Percentiles rank a stretch among this genome's conserved stretches.
Evolutionary conservation across 2,113 vertebrate species (phyloP).

Genomic region (Puffinus mauretanicus): DNA sequence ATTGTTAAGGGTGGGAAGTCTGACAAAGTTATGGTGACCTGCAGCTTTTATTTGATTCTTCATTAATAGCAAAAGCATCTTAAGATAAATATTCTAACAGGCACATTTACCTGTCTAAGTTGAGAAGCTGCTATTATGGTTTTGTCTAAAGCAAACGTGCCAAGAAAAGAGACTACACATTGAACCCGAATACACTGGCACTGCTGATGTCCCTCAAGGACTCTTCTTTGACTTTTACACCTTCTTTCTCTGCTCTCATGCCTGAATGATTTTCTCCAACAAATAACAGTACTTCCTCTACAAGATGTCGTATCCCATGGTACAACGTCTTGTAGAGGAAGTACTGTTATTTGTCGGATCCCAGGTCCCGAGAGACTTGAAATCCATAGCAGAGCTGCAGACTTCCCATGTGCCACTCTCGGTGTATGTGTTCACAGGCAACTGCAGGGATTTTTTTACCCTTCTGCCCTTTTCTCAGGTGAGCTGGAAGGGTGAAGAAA

Average conservation of each 20-base stretch:
- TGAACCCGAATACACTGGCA: accelerated
- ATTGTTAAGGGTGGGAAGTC: background rate
- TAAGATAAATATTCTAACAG: background rate
- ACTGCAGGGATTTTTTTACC: background rate
- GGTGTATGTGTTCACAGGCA: background rate
- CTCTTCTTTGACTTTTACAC: background rate
- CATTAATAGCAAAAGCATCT: background rate
- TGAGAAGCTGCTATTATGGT: background rate
- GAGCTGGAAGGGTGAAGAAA: background rate
- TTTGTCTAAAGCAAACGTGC: background rate
- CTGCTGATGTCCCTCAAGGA: background rate
- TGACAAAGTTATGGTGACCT: background rate
- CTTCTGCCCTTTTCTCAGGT: background rate
- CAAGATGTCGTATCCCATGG: background rate
- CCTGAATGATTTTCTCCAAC: background rate
- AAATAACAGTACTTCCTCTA: background rate
- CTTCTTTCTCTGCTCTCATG: background rate
- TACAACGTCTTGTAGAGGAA: too few species aligned
- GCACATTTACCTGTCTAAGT: background rate
- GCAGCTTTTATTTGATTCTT: background rate
- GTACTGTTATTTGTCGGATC: too few species aligned
- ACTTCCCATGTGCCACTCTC: background rate
- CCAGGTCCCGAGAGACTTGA: background rate
- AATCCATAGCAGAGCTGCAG: background rate
- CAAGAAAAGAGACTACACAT: background rate